Evolutionary conservation across 2,888 invertebrate species (phyloP).

Genomic region (Tetranychus piercei): DNA sequence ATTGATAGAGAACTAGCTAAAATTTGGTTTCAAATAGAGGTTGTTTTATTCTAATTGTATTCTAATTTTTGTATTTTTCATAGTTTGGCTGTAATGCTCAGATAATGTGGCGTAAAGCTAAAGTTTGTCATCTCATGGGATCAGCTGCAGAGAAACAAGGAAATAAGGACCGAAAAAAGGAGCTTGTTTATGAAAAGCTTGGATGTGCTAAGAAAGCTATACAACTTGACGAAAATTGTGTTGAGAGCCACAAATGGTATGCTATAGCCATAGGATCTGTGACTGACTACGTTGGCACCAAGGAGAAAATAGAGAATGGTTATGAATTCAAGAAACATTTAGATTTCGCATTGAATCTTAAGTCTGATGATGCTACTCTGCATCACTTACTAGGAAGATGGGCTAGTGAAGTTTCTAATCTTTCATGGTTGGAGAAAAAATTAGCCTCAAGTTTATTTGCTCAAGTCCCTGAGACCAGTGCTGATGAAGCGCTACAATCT

Average conservation of each 20-base stretch:
- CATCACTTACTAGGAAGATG: conserved; percentile 52
- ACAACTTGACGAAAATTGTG: conserved; percentile 36
- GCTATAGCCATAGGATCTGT: conserved; percentile 48
- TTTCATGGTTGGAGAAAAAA: conserved; percentile 48
- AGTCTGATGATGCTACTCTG: conserved; percentile 43
- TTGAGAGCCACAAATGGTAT: conserved; percentile 52
- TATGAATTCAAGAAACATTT: conserved; percentile 48
- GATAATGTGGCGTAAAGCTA: conserved; percentile 36
- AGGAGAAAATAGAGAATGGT: conserved; percentile 48
- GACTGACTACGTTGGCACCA: conserved; percentile 42
- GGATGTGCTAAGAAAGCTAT: conserved; percentile 42
- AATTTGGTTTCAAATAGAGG: background rate
- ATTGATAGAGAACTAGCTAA: background rate
- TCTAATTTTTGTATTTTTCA: background rate
- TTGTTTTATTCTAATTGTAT: background rate
- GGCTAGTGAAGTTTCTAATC: conserved; percentile 41
- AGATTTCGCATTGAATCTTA: conserved; percentile 43
- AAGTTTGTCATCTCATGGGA: conserved; percentile 33
- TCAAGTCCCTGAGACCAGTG: conserved; percentile 43
- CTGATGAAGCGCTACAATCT: conserved; percentile 40
- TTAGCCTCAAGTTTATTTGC: conserved; percentile 46
- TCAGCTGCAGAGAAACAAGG: conserved; percentile 30
- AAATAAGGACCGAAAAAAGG: conserved; percentile 32
- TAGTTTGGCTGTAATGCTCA: conserved; percentile 29
- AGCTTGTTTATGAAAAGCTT: conserved; percentile 28